Percentiles rank a stretch among this genome's conserved stretches.
Conservation (phyloP, 2,113 vertebrate genomes). For the Megaleporinus macrocephalus region DNA sequence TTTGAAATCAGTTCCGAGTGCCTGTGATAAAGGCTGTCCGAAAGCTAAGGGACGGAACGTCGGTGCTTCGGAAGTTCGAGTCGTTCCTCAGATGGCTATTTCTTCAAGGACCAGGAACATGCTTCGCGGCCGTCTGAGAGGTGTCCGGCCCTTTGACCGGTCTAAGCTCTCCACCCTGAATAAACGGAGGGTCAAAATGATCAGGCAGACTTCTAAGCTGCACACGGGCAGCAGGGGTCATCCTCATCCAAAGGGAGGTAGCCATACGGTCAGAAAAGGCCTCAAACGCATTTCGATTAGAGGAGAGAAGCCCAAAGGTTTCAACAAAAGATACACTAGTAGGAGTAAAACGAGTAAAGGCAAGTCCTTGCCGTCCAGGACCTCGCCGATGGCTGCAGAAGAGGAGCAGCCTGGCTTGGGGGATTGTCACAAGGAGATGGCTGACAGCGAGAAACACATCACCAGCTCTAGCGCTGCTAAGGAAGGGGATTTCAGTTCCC, state of each 20-base stretch:
- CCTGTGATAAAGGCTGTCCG: slow-evolving; percentile 31
- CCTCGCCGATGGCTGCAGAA: slow-evolving; percentile 2
- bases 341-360: slow-evolving; percentile 2
- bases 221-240: background rate
- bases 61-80: slow-evolving; percentile 53
- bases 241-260: background rate
- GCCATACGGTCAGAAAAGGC: background rate
- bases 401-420: slow-evolving; percentile 21
- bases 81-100: slow-evolving; percentile 47
- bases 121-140: slow-evolving; percentile 18
- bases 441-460: slow-evolving; percentile 22
- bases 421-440: slow-evolving; percentile 34
- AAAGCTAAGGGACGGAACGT: slow-evolving; percentile 7
- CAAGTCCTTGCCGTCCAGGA: slow-evolving; percentile 25
- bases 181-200: slow-evolving; percentile 19
- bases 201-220: background rate
- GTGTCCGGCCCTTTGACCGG: background rate
- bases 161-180: slow-evolving; percentile 27
- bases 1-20: slow-evolving; percentile 47
- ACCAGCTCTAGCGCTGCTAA: slow-evolving; percentile 33
- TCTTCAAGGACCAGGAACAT: slow-evolving; percentile 66
- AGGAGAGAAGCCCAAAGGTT: background rate
- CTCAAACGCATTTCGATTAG: background rate
- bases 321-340: slow-evolving; percentile 5
- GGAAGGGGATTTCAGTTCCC: slow-evolving; percentile 39